Conservation (phyloP, 2,888 invertebrate genomes). For the Rhorus exstirpatorius region DNA sequence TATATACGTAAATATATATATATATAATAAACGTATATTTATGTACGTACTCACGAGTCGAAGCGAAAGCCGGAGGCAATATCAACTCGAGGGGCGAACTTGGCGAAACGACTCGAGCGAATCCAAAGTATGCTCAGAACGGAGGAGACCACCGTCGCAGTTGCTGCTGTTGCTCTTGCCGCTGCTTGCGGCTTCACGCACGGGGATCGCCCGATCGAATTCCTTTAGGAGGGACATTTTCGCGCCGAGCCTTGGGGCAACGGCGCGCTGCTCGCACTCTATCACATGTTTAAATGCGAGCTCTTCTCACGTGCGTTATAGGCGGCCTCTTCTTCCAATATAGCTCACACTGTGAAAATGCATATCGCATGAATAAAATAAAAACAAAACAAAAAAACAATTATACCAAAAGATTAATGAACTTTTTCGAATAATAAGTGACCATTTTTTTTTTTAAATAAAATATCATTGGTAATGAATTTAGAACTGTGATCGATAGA, state of each 20-base stretch:
- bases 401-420: too few relatives aligned
- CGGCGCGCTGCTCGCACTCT: background rate
- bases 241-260: constrained; percentile 39
- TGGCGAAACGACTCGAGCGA: constrained; percentile 48
- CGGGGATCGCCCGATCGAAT: constrained; percentile 58
- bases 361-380: too few relatives aligned
- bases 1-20: background rate
- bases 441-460: too few relatives aligned
- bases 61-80: constrained; percentile 5
- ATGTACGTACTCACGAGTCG: background rate
- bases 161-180: constrained; percentile 36
- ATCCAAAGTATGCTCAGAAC: constrained; percentile 29
- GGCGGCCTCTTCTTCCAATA: too few relatives aligned
- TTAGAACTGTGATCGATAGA: too few relatives aligned
- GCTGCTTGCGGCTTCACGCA: constrained; percentile 31
- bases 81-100: constrained; percentile 31
- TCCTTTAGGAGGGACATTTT: constrained; percentile 55
- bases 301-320: constrained; percentile 7
- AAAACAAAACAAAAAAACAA: too few relatives aligned
- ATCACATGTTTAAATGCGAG: background rate
- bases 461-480: too few relatives aligned
- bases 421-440: too few relatives aligned
- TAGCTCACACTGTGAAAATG: too few relatives aligned
- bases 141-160: constrained; percentile 60
- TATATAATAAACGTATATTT: too few relatives aligned